Percentiles rank a stretch among this genome's conserved stretches.
Evolutionary conservation across 2,113 vertebrate genomes (phyloP).

Genomic region (Isurus oxyrinchus): DNA sequence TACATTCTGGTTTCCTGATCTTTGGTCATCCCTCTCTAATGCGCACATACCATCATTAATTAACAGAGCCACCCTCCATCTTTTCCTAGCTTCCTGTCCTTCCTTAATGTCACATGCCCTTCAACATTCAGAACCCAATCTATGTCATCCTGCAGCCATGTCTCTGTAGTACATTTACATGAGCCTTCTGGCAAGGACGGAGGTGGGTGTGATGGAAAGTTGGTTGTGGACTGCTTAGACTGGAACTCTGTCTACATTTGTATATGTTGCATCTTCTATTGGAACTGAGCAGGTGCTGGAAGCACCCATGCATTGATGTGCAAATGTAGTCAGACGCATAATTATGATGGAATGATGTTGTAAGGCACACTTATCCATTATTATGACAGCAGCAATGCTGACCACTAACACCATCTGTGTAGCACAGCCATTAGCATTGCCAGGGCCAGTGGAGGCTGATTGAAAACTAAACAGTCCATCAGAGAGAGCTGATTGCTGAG

Average conservation of each 20-base stretch:
- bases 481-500: background rate
- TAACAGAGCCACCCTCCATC: no score
- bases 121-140: no score
- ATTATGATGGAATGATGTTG: background rate
- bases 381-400: background rate
- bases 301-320: background rate
- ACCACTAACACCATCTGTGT: no score
- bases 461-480: background rate
- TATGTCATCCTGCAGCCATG: no score
- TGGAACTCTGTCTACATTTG: background rate
- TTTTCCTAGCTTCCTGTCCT: no score
- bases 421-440: background rate
- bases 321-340: background rate
- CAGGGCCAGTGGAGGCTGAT: background rate
- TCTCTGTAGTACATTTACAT: background rate
- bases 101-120: no score
- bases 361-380: background rate
- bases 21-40: no score
- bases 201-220: background rate
- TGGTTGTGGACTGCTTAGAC: background rate
- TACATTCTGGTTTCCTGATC: no score
- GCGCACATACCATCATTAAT: no score
- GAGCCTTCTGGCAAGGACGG: background rate
- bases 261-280: background rate
- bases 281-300: background rate